Base-by-base conservation (phyloP, 53 echinoderm and acorn worm species). In the Echinometra lucunter region DNA sequence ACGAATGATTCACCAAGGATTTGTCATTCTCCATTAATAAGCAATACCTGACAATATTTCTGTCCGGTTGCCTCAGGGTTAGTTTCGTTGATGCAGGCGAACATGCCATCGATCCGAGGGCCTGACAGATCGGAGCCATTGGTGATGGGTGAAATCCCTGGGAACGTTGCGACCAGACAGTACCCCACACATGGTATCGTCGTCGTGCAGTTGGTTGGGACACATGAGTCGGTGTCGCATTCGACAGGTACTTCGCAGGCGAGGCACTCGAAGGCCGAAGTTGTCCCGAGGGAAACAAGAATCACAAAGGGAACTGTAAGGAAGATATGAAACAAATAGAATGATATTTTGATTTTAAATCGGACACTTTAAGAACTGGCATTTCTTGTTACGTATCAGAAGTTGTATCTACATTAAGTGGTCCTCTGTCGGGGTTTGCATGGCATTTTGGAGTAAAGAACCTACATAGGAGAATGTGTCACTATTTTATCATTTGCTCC, bases 11-110 rank as follows among this genome's bases (percentile, higher is more conserved):
- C 5, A 53, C 53, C 53, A 53, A 53, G 63, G 63, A 63, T 6
- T 53, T 9, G 53, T 53, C 53, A 53, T 6, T 63, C 7, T 89
- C 16, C 91, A 35, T 28, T 19, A 42, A 90, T 66, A 90, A 66
- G 12, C 18, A 21, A 63, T 60, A 94, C 94, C 94, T 94, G 94
- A 66, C 94, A 94, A n/a, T 83, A 53, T 18, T 18, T 74, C 44
- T 58, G 28, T 57, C 66, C 67, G 3, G 23, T 27, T 17, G 28
- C 37, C 9, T n/a, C 28, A 40, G 18, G 27, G 30, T 57, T 37
- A 3, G 66, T 44, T 18, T 94, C 66, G 66, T 94, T 83, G 40
- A 94, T 37, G 45, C 94, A 94, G 3, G 85, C n/a, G 45, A 40
- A 83, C 60, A 94, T 82, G 25, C 94, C 94, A 23, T 32, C 58